A percentile compares a stretch with the other conserved stretches of the same genome.
Conservation (phyloP, 2,113 vertebrate genomes). For the Pelmatolapia mariae region DNA sequence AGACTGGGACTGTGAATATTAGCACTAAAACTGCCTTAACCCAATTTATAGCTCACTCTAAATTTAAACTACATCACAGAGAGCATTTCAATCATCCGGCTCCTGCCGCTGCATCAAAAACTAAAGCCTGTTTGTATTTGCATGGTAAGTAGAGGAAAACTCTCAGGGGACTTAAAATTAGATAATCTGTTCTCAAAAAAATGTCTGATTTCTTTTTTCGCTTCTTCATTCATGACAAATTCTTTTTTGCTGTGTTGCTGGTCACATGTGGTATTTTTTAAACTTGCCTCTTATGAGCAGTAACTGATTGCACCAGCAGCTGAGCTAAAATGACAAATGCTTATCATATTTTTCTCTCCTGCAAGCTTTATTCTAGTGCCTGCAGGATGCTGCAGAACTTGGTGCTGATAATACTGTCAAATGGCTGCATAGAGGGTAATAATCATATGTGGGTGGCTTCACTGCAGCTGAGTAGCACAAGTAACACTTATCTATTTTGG, state of each 20-base stretch:
- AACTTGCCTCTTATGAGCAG: background rate
- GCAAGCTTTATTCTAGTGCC: background rate
- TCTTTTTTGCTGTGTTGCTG: background rate
- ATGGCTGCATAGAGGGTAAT: slow-evolving; percentile 26
- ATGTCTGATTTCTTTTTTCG: background rate
- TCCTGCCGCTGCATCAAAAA: background rate
- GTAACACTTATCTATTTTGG: slow-evolving; percentile 58
- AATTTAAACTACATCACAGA: slow-evolving; percentile 26
- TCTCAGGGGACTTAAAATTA: background rate
- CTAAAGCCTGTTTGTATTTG: background rate
- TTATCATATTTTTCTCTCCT: background rate
- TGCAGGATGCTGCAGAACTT: background rate
- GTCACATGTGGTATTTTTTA: background rate
- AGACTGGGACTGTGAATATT: background rate
- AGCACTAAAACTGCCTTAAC: slow-evolving; percentile 14
- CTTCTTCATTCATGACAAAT: background rate
- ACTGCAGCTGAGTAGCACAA: slow-evolving; percentile 39
- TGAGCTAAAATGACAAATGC: background rate
- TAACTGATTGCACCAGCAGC: background rate
- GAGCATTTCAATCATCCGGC: background rate
- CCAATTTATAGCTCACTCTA: slow-evolving; percentile 23
- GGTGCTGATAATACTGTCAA: slow-evolving; percentile 19
- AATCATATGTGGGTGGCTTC: slow-evolving; percentile 47
- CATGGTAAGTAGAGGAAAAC: background rate
- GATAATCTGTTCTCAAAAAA: background rate